Evolutionary conservation across 1,140 invertebrate genomes (phyloP), one percentile per base, ranked within the genome.

Genomic region (Ostrea edulis): DNA sequence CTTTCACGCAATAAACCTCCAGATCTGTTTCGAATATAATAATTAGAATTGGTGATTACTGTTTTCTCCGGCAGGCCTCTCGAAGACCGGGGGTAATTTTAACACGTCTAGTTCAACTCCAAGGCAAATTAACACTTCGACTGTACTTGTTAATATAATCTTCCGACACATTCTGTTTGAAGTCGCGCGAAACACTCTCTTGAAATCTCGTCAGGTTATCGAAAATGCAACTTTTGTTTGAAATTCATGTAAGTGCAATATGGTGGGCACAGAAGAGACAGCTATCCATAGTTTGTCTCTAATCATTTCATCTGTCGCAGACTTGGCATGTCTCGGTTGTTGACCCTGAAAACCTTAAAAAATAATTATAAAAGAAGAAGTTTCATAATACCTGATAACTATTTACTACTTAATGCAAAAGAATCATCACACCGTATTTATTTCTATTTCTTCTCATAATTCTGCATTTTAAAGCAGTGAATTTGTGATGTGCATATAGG

Each of bases 21-120:
- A 29, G 68, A 77, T 77, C 68, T 77, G 68, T 77, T 77, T 77
- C 68, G 68, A 77, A 77, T 77, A 77, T 77, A 77, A 77, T 77
- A 77, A 77, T 77, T 77, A 77, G 68, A 77, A 77, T 77, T 11
- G 68, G 68, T 77, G 29, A 77, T 77, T 77, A 77, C 29, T 29
- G 25, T 77, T 77, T 77, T 77, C 68, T 77, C 35, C 29, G 8
- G 68, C 68, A 77, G 68, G 68, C 68, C 68, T 77, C 68, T 77
- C 68, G 68, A 77, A 77, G 68, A 77, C 25, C 68, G 68, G 68
- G 68, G 68, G 68, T 77, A 77, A 77, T 77, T 77, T 77, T 77
- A 35, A 77, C 68, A 77, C 68, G 68, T 77, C 68, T 77, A 77
- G 68, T 77, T 77, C 68, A 77, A 77, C 68, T 77, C 68, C 25